These are phyloP conservation scores for Lacerta bilineata DNA, from an alignment of 2,797 vertebrate species.

Conservation along the genomic window DNA sequence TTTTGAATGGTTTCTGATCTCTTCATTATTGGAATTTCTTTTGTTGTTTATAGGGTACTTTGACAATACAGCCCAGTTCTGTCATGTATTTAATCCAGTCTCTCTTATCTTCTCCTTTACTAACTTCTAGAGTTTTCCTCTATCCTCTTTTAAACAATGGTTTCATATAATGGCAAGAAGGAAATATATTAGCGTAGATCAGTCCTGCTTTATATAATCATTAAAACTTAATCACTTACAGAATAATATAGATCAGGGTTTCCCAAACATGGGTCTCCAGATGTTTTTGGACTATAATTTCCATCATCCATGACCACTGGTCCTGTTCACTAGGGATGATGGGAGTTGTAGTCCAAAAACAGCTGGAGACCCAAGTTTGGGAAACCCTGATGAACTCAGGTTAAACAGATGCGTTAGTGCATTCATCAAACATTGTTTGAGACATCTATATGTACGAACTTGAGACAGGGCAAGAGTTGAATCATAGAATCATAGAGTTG, in stretches of 20 bases:
- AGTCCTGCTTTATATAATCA: background rate
- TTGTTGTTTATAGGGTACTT: slow-evolving; percentile 16
- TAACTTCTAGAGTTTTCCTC: background rate
- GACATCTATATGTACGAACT: background rate
- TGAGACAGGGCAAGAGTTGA: background rate
- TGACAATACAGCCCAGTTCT: slow-evolving; percentile 38
- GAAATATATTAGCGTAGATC: slow-evolving; percentile 43
- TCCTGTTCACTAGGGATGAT: too few relatives aligned
- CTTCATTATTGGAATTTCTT: slow-evolving; percentile 31
- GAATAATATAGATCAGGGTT: background rate
- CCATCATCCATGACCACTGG: too few relatives aligned
- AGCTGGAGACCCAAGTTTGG: too few relatives aligned
- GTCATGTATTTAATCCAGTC: slow-evolving; percentile 16
- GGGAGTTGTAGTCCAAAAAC: too few relatives aligned
- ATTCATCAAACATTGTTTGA: background rate
- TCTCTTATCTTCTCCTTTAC: slow-evolving; percentile 21
- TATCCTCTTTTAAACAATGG: slow-evolving; percentile 27
- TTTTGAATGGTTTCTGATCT: slow-evolving; percentile 31
- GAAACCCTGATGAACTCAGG: too few relatives aligned
- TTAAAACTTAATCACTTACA: slow-evolving; percentile 18
- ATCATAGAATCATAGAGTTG: too few relatives aligned
- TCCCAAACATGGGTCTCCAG: too few relatives aligned
- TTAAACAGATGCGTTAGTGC: background rate
- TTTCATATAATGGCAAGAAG: slow-evolving; percentile 6
- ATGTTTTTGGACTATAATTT: too few relatives aligned